These are phyloP conservation scores for Microctonus aethiopoides DNA, from an alignment of 2,888 invertebrate species.

Conservation along the genomic window DNA sequence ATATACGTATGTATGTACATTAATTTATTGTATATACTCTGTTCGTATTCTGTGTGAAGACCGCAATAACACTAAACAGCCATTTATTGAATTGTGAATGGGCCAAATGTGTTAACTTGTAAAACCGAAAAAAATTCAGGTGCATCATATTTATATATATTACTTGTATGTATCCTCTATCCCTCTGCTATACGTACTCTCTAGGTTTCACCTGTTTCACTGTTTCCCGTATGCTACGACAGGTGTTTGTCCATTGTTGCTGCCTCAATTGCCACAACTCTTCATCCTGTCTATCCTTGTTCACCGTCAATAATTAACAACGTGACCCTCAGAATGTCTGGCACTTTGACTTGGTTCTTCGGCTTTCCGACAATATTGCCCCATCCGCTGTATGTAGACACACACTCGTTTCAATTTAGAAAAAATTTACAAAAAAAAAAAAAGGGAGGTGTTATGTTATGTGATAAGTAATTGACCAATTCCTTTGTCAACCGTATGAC, in stretches of 20 bases:
- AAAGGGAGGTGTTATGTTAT: no score
- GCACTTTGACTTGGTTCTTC: conserved; percentile 3
- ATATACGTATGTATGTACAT: neutral
- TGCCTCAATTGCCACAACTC: conserved; percentile 28
- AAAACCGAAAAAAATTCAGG: conserved; percentile 44
- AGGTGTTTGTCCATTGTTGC: conserved; percentile 52
- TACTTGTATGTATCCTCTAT: neutral
- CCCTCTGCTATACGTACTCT: conserved; percentile 20
- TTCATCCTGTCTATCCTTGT: conserved; percentile 19
- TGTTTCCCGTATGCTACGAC: conserved; percentile 64
- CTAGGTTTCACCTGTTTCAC: conserved; percentile 61
- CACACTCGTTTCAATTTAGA: no score
- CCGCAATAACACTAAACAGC: neutral
- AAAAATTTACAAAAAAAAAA: no score
- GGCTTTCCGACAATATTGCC: conserved; percentile 16
- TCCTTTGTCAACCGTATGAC: neutral
- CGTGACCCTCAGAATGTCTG: neutral
- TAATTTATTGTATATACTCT: no score
- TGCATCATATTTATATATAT: conserved; percentile 13
- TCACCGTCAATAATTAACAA: conserved; percentile 8
- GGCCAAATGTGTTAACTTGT: conserved; percentile 55
- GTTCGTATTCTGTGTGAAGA: neutral
- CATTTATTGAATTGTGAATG: conserved; percentile 17
- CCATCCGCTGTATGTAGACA: neutral
- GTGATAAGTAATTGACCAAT: neutral